phyloP scores from a whole-genome alignment of 2,113 vertebrate species.

The Aegithalos caudatus region DNA sequence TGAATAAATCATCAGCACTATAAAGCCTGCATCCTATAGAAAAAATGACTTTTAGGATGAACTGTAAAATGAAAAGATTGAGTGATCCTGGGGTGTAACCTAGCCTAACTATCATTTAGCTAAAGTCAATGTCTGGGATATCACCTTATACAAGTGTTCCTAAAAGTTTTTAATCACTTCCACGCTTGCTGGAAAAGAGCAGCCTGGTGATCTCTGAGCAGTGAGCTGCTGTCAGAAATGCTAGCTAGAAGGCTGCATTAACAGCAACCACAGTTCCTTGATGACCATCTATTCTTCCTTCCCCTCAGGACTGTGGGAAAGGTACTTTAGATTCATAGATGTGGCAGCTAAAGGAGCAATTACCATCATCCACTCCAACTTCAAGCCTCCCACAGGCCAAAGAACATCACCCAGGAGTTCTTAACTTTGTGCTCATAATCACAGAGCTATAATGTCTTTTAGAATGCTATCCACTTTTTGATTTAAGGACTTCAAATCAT shows the following conservation, averaged over 20 bases:
- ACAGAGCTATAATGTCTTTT: background rate
- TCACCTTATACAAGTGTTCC: background rate
- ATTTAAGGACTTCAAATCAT: slow-evolving; percentile 52
- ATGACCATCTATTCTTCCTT: slow-evolving; percentile 23
- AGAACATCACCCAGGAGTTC: slow-evolving; percentile 44
- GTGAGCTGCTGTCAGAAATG: background rate
- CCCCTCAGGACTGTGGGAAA: slow-evolving; percentile 2
- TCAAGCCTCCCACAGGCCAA: slow-evolving; percentile 43
- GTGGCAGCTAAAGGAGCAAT: slow-evolving; percentile 37
- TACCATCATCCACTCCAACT: slow-evolving; percentile 10
- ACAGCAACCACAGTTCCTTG: slow-evolving; percentile 7
- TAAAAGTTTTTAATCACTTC: slow-evolving; percentile 23
- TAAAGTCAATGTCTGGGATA: slow-evolving; percentile 3
- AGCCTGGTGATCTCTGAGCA: background rate
- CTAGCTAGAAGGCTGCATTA: slow-evolving; percentile 35
- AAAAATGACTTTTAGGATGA: background rate
- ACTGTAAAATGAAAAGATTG: background rate
- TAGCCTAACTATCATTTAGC: background rate
- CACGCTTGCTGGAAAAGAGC: background rate
- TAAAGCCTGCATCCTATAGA: background rate
- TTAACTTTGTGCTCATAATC: slow-evolving; percentile 18
- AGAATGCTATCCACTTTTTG: slow-evolving; percentile 11
- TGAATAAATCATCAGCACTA: slow-evolving; percentile 33
- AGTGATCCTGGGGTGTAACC: background rate
- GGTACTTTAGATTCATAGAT: slow-evolving; percentile 39